These are phyloP conservation scores for Prunella fulvescens DNA, from an alignment of 2,113 vertebrate genomes.

Conservation along the genomic window DNA sequence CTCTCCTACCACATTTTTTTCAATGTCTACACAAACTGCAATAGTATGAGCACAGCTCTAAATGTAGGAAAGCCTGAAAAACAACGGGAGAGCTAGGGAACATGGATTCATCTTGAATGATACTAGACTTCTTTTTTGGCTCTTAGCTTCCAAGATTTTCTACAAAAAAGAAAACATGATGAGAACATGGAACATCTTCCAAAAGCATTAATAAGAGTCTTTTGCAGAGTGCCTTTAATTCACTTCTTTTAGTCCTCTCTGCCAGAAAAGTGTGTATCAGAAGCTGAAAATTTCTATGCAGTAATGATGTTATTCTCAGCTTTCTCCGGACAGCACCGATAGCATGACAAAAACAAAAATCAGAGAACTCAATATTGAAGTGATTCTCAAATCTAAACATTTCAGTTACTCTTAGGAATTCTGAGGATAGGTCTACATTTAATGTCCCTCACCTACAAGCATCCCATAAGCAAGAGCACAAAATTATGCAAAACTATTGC, in stretches of 20 bases:
- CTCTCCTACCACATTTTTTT: not conserved
- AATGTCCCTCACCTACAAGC: not conserved
- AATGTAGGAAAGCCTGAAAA: slow-evolving; percentile 4
- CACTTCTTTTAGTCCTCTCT: not conserved
- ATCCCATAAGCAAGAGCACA: not conserved
- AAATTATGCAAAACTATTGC: not conserved
- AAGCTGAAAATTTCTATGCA: not conserved
- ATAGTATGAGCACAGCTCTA: not conserved
- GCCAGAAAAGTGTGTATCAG: not conserved
- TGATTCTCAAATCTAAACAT: not conserved
- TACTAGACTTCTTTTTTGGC: not conserved
- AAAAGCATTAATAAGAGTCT: not conserved
- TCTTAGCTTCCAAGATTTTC: not conserved
- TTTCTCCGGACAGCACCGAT: not conserved
- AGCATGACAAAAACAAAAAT: not conserved
- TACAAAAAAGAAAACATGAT: not conserved
- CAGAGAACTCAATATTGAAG: not conserved
- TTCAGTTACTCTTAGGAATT: not conserved
- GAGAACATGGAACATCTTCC: not conserved
- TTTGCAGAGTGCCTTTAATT: not conserved
- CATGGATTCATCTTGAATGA: not conserved
- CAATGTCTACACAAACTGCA: not conserved
- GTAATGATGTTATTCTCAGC: not conserved
- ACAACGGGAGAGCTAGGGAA: not conserved
- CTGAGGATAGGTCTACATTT: not conserved